Evolutionary conservation across 2,113 vertebrate genomes (phyloP), one percentile per base, ranked within the genome.

Genomic region (Ciconia boyciana): DNA sequence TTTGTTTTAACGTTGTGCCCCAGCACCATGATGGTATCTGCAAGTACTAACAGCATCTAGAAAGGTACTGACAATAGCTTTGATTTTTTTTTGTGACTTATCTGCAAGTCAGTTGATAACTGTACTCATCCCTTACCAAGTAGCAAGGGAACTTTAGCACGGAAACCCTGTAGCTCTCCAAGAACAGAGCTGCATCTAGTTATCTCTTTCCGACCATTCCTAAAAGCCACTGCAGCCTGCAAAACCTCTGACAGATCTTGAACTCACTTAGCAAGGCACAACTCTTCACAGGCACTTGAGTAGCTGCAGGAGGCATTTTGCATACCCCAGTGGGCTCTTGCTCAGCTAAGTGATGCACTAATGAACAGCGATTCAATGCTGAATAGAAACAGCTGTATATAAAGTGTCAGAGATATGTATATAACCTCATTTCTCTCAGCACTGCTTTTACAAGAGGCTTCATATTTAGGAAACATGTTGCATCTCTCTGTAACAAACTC

Each of bases 241-340:
- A 93, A 89, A 94, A 58, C 49, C 46, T 84, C 51, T 46, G 82
- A 61, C 39, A 78, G 54, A 54, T 46, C 91, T 28, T 71, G 68
- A 89, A 24, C 71, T 76, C 65, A 6, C 69, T 84, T 26, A 44
- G 51, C 58, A 61, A 83, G 57, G 62, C 82, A 77, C 76, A 55
- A 0, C 81, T 26, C 82, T 94, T 86, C 95, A 41, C 58, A 87
- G 71, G 87, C 90, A 28, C 83, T 80, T 7, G 71, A 24, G 51
- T 28, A 74, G 89, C 88, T 89, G 74, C 91, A 81, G 91, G 91
- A 89, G 84, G 93, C 39, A 81, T 78, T 94, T 17, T 94, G 70
- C 74, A 39, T 2, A 21, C 9, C 58, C 68, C 66, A 39, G 51
- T 9, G 83, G 58, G 74, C 55, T 76, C 79, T 58, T 43, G 71